A percentile compares a stretch with the other conserved stretches of the same genome.
These are phyloP conservation scores for Machaerirhynchus nigripectus DNA, from an alignment of 2,113 vertebrate species.

Conservation along the genomic window DNA sequence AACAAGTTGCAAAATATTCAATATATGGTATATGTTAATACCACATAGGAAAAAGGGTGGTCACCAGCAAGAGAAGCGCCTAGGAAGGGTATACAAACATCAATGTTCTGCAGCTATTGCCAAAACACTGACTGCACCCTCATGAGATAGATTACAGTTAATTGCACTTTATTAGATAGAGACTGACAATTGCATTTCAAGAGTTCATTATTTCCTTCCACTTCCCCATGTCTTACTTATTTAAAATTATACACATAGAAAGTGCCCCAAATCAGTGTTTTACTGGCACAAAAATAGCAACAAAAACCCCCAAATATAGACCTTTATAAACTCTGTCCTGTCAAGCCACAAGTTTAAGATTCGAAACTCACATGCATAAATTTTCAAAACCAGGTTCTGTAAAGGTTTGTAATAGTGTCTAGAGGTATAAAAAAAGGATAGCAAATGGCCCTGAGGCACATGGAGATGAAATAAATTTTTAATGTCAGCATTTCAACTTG, in stretches of 20 bases:
- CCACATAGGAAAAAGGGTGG: neutral
- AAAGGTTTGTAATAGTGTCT: neutral
- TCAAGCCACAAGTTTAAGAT: neutral
- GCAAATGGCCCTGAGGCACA: neutral
- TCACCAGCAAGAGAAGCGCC: neutral
- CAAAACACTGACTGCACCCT: neutral
- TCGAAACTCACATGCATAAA: neutral
- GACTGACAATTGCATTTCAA: neutral
- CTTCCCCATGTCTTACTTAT: neutral
- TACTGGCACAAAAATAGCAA: neutral
- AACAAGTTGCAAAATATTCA: neutral
- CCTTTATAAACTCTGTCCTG: neutral
- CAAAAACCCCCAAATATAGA: neutral
- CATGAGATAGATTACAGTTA: neutral
- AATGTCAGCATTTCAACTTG: neutral
- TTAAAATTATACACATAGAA: neutral
- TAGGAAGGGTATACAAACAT: fast-evolving
- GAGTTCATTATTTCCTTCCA: neutral
- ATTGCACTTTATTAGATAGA: neutral
- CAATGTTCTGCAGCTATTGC: neutral
- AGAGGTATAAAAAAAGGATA: neutral
- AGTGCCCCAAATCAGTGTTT: neutral
- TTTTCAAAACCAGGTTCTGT: neutral
- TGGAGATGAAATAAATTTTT: neutral
- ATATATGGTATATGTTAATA: neutral